These are phyloP conservation scores for Hypselothyrea guttata DNA, from an alignment of 2,888 invertebrate genomes.

Conservation along the genomic window DNA sequence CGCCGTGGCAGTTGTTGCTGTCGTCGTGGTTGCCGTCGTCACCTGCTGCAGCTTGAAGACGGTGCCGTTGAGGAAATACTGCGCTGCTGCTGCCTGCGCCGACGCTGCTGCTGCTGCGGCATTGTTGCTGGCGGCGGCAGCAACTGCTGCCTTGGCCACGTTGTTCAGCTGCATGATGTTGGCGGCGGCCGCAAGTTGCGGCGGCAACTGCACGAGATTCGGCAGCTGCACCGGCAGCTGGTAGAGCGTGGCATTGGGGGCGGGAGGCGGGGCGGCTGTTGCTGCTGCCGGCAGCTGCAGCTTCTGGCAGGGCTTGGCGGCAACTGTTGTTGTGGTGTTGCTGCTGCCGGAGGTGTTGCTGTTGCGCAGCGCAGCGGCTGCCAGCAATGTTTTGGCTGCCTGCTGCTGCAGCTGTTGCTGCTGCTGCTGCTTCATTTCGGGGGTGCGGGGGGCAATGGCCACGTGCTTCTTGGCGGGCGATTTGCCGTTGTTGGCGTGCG, in stretches of 20 bases:
- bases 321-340: slow-evolving; percentile 30
- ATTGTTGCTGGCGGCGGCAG: slow-evolving; percentile 66
- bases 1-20: slow-evolving; percentile 77
- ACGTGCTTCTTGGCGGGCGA: slow-evolving; percentile 82
- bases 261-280: slow-evolving; percentile 26
- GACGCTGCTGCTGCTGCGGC: slow-evolving; percentile 64
- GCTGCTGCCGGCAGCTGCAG: slow-evolving; percentile 40
- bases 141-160: slow-evolving; percentile 79
- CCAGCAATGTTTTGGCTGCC: slow-evolving; percentile 41
- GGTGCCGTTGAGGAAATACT: slow-evolving; percentile 82
- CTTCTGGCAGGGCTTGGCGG: slow-evolving; percentile 43
- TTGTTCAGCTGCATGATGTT: slow-evolving; percentile 81
- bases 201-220: slow-evolving; percentile 86
- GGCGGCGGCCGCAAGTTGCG: slow-evolving; percentile 84
- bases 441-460: slow-evolving; percentile 82
- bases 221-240: slow-evolving; percentile 86
- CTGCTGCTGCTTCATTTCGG: slow-evolving; percentile 79
- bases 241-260: slow-evolving; percentile 81
- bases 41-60: slow-evolving; percentile 82
- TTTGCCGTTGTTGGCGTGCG: slow-evolving; percentile 69
- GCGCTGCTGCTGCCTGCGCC: slow-evolving; percentile 78
- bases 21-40: slow-evolving; percentile 79
- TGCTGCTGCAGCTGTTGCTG: slow-evolving; percentile 62
- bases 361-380: slow-evolving; percentile 38
- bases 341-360: slow-evolving; percentile 12